Evolutionary conservation across 2,797 vertebrate species (phyloP), one percentile per base, ranked within the genome.

Genomic region (Phalloptychus januarius): DNA sequence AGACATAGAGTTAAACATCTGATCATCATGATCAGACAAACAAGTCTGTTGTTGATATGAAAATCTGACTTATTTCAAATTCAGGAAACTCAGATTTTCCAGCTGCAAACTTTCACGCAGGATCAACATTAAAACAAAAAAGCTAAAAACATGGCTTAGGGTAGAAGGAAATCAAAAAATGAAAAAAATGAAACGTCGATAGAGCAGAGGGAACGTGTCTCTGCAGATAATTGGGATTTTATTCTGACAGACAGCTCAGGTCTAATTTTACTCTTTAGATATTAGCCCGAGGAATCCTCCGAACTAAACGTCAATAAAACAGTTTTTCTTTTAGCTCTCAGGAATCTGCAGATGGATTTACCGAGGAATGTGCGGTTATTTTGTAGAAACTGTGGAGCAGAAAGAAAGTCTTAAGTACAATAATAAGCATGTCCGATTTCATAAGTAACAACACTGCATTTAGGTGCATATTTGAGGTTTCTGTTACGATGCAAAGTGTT

Each of bases 391-490:
- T 33, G 25, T 52, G 25, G 42, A 40, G 18, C 25, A 63, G 56
- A 78, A 31, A 25, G 36, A 36, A 20, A 70, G 31, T 44, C 20
- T 58, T 7, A 13, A 18, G 18, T 45, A 58, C 6, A 71, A 7
- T 46, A 70, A 56, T 33, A 7, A 45, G 20, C 52, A 36, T 1
- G 8, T 28, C 10, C 4, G 31, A 33, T 33, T 63, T 25, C 10
- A 33, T 33, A 6, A 13, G 45, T 44, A 4, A n/a, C 52, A 65
- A 25, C n/a, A 7, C 44, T 52, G 44, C 12, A 31, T 79, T 79
- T 73, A 78, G n/a, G 28, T 40, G 36, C 77, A 78, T 72, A 50
- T 28, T 73, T 73, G 36, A 42, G 58, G 20, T 56, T 61, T 38
- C 23, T 25, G 42, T 46, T 50, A 28, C n/a, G 1, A 40, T 25